Conservation (phyloP, 2,113 vertebrate genomes). For the Heterochromis multidens region DNA sequence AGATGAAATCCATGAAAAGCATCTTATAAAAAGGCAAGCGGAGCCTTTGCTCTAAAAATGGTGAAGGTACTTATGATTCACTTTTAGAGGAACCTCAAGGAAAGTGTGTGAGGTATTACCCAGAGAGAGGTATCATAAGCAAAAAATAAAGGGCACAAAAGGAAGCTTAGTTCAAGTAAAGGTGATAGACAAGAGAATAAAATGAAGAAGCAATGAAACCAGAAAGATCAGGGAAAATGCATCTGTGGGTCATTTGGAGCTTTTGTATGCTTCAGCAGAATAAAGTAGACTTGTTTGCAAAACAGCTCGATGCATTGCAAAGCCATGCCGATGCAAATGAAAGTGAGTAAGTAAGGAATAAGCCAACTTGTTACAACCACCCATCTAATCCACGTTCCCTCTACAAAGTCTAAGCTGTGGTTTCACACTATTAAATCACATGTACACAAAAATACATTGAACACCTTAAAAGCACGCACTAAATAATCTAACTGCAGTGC, state of each 20-base stretch:
- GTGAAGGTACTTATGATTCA: not conserved
- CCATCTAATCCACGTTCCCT: not conserved
- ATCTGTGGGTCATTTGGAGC: not conserved
- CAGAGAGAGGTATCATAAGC: not conserved
- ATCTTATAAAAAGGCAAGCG: constrained; percentile 12
- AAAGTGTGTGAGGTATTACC: not conserved
- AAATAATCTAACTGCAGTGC: not conserved
- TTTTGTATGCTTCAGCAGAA: not conserved
- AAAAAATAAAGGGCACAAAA: not conserved
- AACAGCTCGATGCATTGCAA: constrained; percentile 5
- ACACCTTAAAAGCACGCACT: not conserved
- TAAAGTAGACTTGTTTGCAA: not conserved
- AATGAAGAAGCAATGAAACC: not conserved
- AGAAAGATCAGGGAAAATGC: not conserved
- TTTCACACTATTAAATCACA: not conserved
- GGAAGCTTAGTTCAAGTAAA: not conserved
- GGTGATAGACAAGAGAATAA: not conserved
- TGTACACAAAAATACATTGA: not conserved
- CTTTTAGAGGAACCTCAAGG: not conserved
- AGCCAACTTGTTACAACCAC: not conserved
- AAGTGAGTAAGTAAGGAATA: not conserved
- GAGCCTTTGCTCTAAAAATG: not conserved
- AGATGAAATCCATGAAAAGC: constrained; percentile 61
- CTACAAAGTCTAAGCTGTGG: not conserved
- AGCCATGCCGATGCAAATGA: constrained; percentile 22